A percentile compares a stretch with the other conserved stretches of the same genome.
Conservation (phyloP, 2,113 vertebrate genomes). For the Periophthalmodon schlosseri region DNA sequence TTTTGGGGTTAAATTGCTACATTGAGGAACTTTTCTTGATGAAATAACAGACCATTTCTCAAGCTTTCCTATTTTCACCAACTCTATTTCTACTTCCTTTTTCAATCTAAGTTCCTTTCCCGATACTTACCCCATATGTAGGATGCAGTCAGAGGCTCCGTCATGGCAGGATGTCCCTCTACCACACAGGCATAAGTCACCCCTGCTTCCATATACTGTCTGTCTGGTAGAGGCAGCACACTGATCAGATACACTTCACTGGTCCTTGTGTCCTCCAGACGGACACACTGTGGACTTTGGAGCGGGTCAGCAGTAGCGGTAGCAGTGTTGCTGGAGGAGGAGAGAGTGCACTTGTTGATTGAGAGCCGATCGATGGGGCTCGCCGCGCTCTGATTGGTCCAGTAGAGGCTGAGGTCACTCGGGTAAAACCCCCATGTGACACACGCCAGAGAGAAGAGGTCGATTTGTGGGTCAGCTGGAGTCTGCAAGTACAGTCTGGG, state of each 20-base stretch:
- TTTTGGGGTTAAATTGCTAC: neutral
- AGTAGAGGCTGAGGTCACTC: slow-evolving; percentile 44
- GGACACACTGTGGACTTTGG: slow-evolving; percentile 34
- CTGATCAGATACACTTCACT: slow-evolving; percentile 42
- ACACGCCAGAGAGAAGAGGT: slow-evolving; percentile 51
- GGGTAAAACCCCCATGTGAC: slow-evolving; percentile 63
- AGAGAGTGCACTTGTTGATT: slow-evolving; percentile 48
- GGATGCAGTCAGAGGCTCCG: slow-evolving; percentile 33
- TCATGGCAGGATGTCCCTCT: slow-evolving; percentile 50
- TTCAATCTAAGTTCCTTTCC: neutral
- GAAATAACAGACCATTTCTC: neutral
- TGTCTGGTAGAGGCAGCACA: slow-evolving; percentile 39
- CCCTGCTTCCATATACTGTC: slow-evolving; percentile 18
- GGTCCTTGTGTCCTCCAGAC: slow-evolving; percentile 39
- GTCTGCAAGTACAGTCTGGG: slow-evolving; percentile 58
- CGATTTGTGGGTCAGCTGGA: neutral
- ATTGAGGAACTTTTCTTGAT: neutral
- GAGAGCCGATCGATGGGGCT: slow-evolving; percentile 38
- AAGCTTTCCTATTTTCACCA: neutral
- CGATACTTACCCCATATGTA: slow-evolving; percentile 54
- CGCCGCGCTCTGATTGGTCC: slow-evolving; percentile 44
- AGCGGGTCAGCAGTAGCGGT: neutral
- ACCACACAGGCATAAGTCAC: slow-evolving; percentile 52
- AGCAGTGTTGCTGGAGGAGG: slow-evolving; percentile 1
- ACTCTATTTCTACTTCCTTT: neutral